Evolutionary conservation across 2,113 vertebrate species (phyloP), one percentile per base, ranked within the genome.

Genomic region (Noturus placidus): DNA sequence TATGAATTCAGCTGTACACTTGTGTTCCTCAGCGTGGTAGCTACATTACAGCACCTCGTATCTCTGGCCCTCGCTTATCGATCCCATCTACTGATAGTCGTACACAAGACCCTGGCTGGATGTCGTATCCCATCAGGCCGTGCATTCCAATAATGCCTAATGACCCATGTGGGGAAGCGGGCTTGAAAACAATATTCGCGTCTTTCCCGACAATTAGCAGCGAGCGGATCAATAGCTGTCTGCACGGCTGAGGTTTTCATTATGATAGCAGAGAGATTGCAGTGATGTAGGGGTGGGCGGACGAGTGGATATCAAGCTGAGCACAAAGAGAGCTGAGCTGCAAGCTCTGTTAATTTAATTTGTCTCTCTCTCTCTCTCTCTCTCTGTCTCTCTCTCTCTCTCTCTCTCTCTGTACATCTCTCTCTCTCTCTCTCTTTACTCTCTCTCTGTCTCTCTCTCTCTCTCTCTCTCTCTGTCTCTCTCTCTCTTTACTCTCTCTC

Each of bases 141-240:
- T 70, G 67, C 10, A 25, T 57, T 79, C 30, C 56, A 70, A 70
- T 78, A 3, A 78, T 84, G 59, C 76, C 69, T 81, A 88, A 88
- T 65, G 87, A 86, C 54, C 80, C 50, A 9, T 86, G 85, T 46
- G 85, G 77, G 82, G 35, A 89, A 85, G 85, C n/a, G 61, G 65
- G 74, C 83, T 70, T 79, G 87, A 88, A 90, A 90, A 86, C 85
- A 90, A 90, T 90, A 82, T 82, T 77, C 69, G 77, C 74, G 70
- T 85, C 77, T 80, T 86, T 87, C 77, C 85, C 79, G 67, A 85
- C 88, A 90, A 87, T 90, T 88, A 90, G 85, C 78, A 78, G 63
- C 33, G 35, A 82, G 82, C 67, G 56, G 82, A 84, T 90, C 85
- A 77, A 90, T 88, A 20, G 74, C 87, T 84, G 76, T 86, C 76